Base-by-base conservation (phyloP, 2,113 vertebrate genomes). In the Ameiurus melas region DNA sequence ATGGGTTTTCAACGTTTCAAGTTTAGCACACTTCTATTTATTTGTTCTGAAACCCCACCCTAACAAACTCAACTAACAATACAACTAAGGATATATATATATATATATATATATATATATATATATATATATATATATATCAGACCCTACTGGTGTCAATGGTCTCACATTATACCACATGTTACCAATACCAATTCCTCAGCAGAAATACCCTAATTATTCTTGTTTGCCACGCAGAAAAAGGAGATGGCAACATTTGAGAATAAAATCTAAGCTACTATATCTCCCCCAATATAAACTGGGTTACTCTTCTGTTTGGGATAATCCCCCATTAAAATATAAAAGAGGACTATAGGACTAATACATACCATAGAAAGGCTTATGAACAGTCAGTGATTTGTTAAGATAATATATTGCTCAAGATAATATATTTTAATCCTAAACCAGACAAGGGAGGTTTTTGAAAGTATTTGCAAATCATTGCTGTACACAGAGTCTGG, bases 341-440 rank as follows among this genome's bases (percentile, higher is more conserved):
- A 79, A 55, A 53, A 53, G 51, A 79, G 17, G 5, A 25, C 43
- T 77, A 55, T 53, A 79, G 25, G 47, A 53, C 47, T 79, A 55
- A 55, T 53, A 17, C 77, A 55, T 55, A 79, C 25, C 47, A 12
- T 27, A 78, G 75, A 51, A 78, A 77, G 75, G 75, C 27, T 78
- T 78, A 14, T 78, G 22, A 78, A 78, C 77, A 77, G 43, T 77
- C 73, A 51, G 77, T 78, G 43, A 27, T 75, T 75, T 43, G 71
- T 79, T 27, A 55, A 79, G 77, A 79, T 78, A 78, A 78, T 78
- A 78, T 53, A 22, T 53, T 79, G n/a, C 77, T 79, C 47, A 55
- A 79, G 77, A 79, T 78, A 78, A 78, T 78, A 78, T 53, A 22
- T 53, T 79, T 79, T 79, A 55, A 79, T 55, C 14, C 77, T 79